Base-by-base conservation (phyloP, 2,113 vertebrate genomes). In the Tragelaphus imberbis region DNA sequence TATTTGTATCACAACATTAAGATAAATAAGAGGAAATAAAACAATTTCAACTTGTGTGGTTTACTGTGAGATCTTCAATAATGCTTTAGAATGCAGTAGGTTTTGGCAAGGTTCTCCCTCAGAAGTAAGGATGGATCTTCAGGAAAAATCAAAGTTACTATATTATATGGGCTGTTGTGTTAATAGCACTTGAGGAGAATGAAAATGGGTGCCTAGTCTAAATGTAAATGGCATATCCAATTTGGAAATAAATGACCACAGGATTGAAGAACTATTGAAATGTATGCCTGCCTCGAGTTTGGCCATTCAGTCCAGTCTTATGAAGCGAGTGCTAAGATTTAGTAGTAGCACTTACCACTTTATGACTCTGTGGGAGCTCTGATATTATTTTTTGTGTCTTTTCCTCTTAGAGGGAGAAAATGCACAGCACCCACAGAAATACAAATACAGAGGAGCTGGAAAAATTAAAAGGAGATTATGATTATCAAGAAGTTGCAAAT, bases 141-240 rank as follows among this genome's bases (percentile, higher is more conserved):
- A 58, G 84, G 86, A 65, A 81, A 92, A 80, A 84, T 56, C 25
- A 75, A 93, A 68, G 30, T 92, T 93, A 53, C 95, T 97, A 0
- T 92, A 84, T 84, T 36, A 88, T 90, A 82, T 89, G 55, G 44
- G 19, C 44, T 91, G 17, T 85, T 81, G 75, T 1, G 36, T 47
- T 87, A 94, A 8, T 21, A 87, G 28, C 14, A 65, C 81, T 96
- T 95, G 90, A 92, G 49, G 94, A 95, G 93, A 93, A 63, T 92
- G 91, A 97, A 94, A 97, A 97, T 61, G 4, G 16, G 71, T 10
- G 5, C 3, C 63, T 77, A 77, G 40, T 97, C 93, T 97, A 92
- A 98, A 96, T 94, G 53, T 56, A 94, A 90, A 97, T 97, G 95
- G 15, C 53, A 55, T 4, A 58, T 21, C 95, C 93, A 95, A 40